These are phyloP conservation scores for Nomada flava DNA, from an alignment of 2,888 invertebrate species.

Conservation along the genomic window DNA sequence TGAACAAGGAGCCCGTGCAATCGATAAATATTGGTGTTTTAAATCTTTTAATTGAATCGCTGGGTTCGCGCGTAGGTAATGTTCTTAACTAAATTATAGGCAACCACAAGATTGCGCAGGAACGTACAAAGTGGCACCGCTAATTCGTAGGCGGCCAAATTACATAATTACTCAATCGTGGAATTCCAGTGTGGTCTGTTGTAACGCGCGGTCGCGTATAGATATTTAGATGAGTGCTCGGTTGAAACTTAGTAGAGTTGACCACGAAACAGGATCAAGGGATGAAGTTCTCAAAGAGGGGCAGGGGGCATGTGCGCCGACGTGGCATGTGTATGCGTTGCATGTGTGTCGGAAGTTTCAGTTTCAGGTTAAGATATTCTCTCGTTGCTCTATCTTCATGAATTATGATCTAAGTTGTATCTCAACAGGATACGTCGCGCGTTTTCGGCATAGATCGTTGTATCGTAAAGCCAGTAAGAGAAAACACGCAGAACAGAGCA, in stretches of 20 bases:
- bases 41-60: neutral
- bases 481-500: too few species aligned
- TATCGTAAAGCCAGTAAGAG: too few species aligned
- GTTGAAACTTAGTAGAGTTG: conserved; percentile 63
- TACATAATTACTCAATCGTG: conserved; percentile 51
- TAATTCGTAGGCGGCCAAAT: conserved; percentile 39
- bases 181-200: conserved; percentile 49
- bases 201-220: conserved; percentile 28
- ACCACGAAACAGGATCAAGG: conserved; percentile 65
- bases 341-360: conserved; percentile 35
- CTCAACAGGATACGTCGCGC: neutral
- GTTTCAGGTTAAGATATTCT: conserved; percentile 52
- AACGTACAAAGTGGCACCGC: conserved; percentile 19
- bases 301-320: conserved; percentile 14
- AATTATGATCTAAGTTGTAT: conserved; percentile 31
- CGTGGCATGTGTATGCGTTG: neutral
- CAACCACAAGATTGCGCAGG: conserved; percentile 25
- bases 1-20: too few species aligned
- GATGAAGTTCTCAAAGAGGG: conserved; percentile 61
- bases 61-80: neutral
- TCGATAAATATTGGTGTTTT: neutral
- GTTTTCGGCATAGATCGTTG: neutral
- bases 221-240: conserved; percentile 64
- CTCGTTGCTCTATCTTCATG: conserved; percentile 33
- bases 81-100: conserved; percentile 34